Evolutionary conservation across 2,888 invertebrate species (phyloP).

Genomic region (Netelia virgata): DNA sequence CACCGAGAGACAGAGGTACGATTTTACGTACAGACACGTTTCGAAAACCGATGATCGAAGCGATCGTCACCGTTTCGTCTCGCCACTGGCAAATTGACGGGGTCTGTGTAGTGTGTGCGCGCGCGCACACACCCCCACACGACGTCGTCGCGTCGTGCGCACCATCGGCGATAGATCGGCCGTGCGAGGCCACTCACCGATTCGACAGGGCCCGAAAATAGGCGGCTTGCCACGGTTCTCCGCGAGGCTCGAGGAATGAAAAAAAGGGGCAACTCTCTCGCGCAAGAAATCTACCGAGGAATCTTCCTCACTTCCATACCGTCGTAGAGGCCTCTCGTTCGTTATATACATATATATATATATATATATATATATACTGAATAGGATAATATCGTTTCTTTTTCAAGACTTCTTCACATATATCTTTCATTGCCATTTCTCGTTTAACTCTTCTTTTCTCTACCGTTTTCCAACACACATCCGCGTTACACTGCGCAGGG

Average conservation of each 20-base stretch:
- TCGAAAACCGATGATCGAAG: conserved; percentile 50
- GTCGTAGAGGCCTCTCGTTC: background rate
- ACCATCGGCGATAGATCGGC: conserved; percentile 42
- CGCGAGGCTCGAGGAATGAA: conserved; percentile 14
- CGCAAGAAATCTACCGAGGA: conserved; percentile 36
- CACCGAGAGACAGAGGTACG: conserved; percentile 14
- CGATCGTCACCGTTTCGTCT: conserved; percentile 65
- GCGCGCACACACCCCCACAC: conserved; percentile 44
- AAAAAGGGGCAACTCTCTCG: background rate
- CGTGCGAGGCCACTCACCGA: conserved; percentile 50
- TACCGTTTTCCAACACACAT: background rate
- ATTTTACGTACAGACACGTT: conserved; percentile 35
- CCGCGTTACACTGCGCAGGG: background rate
- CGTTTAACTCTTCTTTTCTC: background rate
- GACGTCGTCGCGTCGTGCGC: conserved; percentile 35
- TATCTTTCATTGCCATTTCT: background rate
- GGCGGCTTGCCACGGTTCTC: conserved; percentile 40
- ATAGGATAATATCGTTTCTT: conserved; percentile 7
- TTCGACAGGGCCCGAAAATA: conserved; percentile 59
- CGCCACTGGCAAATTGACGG: conserved; percentile 61
- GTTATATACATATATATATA: background rate
- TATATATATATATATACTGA: conserved; percentile 1
- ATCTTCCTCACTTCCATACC: conserved; percentile 19
- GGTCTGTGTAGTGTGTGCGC: conserved; percentile 25
- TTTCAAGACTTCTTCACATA: background rate